A percentile compares a stretch with the other conserved stretches of the same genome.
These are phyloP conservation scores for Entelurus aequoreus DNA, from an alignment of 2,113 vertebrate species.

Conservation along the genomic window DNA sequence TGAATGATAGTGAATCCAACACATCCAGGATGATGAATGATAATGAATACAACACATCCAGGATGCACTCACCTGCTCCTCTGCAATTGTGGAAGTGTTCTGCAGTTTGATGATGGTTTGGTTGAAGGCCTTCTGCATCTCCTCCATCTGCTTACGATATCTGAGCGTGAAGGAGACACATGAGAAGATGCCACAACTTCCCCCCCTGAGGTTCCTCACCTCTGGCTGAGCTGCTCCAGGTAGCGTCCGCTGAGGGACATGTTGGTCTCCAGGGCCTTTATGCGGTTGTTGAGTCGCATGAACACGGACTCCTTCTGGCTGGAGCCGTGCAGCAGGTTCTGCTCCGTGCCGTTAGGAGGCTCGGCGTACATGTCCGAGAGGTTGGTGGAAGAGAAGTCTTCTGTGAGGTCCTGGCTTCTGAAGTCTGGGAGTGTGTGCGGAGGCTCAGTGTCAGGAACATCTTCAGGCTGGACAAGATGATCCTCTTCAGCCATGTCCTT, in stretches of 20 bases:
- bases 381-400: constrained; percentile 70
- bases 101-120: constrained; percentile 97
- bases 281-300: constrained; percentile 97
- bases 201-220: constrained; percentile 61
- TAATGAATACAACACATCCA: background rate
- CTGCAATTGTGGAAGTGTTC: constrained; percentile 91
- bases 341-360: constrained; percentile 81
- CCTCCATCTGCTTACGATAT: constrained; percentile 98
- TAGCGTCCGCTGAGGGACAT: constrained; percentile 98
- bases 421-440: constrained; percentile 36
- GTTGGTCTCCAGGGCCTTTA: constrained; percentile 95
- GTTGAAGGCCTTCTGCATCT: constrained; percentile 99
- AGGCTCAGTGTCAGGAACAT: constrained; percentile 40
- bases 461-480: constrained; percentile 22
- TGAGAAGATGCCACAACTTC: background rate
- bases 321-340: constrained; percentile 83
- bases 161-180: constrained; percentile 50
- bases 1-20: too few relatives aligned
- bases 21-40: too few relatives aligned
- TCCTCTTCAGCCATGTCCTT: too few relatives aligned
- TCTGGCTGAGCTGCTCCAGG: constrained; percentile 95
- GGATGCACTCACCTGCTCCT: constrained; percentile 83
- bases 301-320: constrained; percentile 97
- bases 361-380: constrained; percentile 91
- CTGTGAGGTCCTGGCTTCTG: constrained; percentile 71